phyloP scores from a whole-genome alignment of 2,113 vertebrate genomes.

The Sinocyclocheilus maitianheensis region DNA sequence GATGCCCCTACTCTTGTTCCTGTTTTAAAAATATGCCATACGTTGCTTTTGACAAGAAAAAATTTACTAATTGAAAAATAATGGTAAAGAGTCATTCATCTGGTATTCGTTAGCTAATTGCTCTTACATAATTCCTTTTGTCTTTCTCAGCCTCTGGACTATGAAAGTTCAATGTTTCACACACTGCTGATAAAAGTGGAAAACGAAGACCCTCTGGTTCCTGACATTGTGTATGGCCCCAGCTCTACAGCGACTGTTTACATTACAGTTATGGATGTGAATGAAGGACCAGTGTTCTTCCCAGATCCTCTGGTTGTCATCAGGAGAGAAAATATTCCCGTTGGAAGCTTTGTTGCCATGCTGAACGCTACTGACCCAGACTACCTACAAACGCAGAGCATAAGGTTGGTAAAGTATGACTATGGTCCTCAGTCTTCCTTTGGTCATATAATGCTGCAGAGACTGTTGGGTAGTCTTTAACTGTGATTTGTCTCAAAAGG shows the following conservation, averaged over 20 bases:
- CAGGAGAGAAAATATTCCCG: conserved; percentile 83
- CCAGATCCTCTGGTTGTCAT: conserved; percentile 89
- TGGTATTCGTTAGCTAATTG: background rate
- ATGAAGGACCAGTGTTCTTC: conserved; percentile 92
- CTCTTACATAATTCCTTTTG: background rate
- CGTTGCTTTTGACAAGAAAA: background rate
- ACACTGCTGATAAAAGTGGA: conserved; percentile 93
- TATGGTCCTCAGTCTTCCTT: background rate
- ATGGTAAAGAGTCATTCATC: background rate
- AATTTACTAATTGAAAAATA: background rate
- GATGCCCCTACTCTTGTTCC: background rate
- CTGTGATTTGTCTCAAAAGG: background rate
- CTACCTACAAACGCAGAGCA: conserved; percentile 85
- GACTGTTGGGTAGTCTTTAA: background rate
- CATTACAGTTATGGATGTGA: conserved; percentile 88
- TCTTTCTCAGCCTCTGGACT: conserved; percentile 85
- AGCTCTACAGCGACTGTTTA: conserved; percentile 92
- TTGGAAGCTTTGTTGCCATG: conserved; percentile 86
- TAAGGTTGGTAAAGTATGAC: conserved; percentile 79
- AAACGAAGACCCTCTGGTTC: conserved; percentile 90
- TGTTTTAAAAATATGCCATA: background rate
- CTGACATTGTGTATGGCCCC: conserved; percentile 84
- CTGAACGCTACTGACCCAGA: conserved; percentile 94
- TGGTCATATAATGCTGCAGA: background rate
- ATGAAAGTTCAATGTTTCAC: conserved; percentile 86